phyloP scores from a whole-genome alignment of 2,113 vertebrate species.

The Megaceryle torquata region DNA sequence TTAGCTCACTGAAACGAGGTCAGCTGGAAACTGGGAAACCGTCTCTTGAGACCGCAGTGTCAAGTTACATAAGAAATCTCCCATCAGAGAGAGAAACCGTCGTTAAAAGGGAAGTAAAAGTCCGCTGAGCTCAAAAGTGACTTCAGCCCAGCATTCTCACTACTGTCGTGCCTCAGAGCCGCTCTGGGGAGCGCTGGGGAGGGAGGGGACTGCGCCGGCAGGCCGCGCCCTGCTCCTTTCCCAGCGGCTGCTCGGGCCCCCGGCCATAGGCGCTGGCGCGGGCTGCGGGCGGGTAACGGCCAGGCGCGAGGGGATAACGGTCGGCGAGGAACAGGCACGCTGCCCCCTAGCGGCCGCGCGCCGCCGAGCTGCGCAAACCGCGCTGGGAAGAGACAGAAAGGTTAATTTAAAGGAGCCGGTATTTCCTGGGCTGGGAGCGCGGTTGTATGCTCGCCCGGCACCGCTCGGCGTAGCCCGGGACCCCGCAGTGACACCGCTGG shows the following conservation, averaged over 20 bases:
- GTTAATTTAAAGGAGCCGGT: no score
- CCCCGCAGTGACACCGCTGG: neutral
- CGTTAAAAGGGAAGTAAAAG: neutral
- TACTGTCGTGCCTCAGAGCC: accelerated
- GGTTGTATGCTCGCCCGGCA: accelerated
- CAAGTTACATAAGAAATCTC: neutral
- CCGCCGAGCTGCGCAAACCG: accelerated
- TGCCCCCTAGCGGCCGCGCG: neutral
- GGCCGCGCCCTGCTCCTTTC: neutral
- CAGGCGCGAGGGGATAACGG: no score
- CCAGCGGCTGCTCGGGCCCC: no score
- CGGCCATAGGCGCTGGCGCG: no score
- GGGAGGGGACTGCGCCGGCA: no score
- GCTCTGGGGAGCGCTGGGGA: neutral
- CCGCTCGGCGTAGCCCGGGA: accelerated
- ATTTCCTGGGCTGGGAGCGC: accelerated
- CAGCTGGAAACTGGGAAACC: neutral
- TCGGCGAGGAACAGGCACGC: neutral
- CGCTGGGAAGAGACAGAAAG: accelerated
- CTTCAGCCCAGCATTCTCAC: accelerated
- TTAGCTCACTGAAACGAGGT: neutral
- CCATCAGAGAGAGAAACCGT: neutral
- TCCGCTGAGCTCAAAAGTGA: accelerated
- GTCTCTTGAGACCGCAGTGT: neutral
- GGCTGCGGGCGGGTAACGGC: no score